A percentile compares a stretch with the other conserved stretches of the same genome.
Evolutionary conservation across 1,140 invertebrate genomes (phyloP).

Genomic region (Adoxophyes honmai): DNA sequence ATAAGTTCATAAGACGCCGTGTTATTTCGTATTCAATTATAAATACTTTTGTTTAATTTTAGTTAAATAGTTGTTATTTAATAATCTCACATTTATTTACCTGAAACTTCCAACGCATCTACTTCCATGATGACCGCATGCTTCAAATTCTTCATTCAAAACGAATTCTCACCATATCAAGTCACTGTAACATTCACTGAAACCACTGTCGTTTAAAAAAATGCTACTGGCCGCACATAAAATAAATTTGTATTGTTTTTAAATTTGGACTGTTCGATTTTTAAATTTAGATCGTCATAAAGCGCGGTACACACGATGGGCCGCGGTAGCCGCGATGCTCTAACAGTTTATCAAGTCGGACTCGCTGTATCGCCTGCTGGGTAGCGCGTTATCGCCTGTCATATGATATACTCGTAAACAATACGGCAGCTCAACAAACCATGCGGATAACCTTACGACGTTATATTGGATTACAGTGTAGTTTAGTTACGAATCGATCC

Average conservation of each 20-base stretch:
- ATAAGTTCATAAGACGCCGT: no score
- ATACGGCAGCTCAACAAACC: slow-evolving; percentile 11
- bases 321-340: slow-evolving; percentile 4
- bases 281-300: background rate
- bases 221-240: no score
- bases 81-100: no score
- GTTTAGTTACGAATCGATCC: background rate
- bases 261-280: background rate
- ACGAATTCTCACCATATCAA: no score
- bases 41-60: no score
- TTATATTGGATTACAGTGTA: background rate
- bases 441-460: slow-evolving; percentile 3
- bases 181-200: no score
- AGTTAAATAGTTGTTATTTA: no score
- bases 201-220: no score
- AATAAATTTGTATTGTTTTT: no score
- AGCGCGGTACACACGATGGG: slow-evolving; percentile 12
- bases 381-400: slow-evolving; percentile 11
- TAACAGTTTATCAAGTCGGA: background rate
- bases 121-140: slow-evolving; percentile 6
- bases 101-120: background rate
- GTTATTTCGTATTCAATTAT: no score
- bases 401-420: slow-evolving; percentile 15
- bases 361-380: background rate
- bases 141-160: background rate